Evolutionary conservation across 2,113 vertebrate genomes (phyloP).

Genomic region (Sorex araneus): DNA sequence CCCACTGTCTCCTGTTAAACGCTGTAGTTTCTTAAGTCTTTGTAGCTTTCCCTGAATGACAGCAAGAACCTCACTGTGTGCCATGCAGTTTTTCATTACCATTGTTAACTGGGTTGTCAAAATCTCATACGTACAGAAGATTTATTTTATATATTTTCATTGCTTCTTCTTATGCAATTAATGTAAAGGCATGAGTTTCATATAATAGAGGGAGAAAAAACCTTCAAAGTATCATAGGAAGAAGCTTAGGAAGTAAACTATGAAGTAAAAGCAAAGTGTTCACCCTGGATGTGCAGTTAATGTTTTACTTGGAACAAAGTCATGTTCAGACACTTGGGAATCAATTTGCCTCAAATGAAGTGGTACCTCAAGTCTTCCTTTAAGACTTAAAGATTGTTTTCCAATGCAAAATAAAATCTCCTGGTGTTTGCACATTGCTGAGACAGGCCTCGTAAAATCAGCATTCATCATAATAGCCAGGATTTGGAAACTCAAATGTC

Average conservation of each 20-base stretch:
- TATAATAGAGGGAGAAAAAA: background rate
- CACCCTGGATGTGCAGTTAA: background rate
- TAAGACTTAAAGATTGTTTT: conserved; percentile 3
- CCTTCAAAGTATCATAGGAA: background rate
- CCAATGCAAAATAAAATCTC: conserved; percentile 39
- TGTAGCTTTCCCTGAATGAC: background rate
- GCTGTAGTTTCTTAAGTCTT: background rate
- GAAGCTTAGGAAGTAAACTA: background rate
- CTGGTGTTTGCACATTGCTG: background rate
- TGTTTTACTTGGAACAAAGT: background rate
- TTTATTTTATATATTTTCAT: background rate
- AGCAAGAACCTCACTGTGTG: background rate
- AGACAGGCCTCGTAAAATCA: background rate
- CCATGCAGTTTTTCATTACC: background rate
- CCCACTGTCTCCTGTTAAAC: background rate
- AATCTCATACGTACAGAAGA: background rate
- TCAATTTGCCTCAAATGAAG: conserved; percentile 23
- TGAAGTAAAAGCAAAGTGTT: background rate
- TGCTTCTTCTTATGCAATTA: background rate
- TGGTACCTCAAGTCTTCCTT: background rate
- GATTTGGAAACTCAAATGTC: too few relatives aligned
- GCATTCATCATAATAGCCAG: too few relatives aligned
- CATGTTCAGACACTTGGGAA: conserved; percentile 35
- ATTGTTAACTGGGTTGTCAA: accelerated
- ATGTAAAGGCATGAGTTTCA: background rate